Base-by-base conservation (phyloP, 2,888 invertebrate genomes). In the Antheraea assamensis region DNA sequence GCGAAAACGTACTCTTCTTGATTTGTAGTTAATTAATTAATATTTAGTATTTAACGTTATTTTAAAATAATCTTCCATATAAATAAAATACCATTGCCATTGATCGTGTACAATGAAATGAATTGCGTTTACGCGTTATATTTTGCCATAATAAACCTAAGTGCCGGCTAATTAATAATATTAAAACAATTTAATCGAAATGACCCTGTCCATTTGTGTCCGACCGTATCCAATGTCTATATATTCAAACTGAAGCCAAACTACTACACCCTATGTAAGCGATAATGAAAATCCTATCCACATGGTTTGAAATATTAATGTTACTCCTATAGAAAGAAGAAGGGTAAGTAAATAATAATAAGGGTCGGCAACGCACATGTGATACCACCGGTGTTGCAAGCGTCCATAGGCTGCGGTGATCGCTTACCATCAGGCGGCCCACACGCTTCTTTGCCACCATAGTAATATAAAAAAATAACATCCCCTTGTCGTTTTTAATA, bases 141-240 rank as follows among this genome's bases (percentile, higher is more conserved):
- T 83, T 85, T 88, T 91, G 92, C 91, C 92, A 92, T 92, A 90
- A 87, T 91, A 89, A 71, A 85, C 83, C 78, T 88, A 86, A 85
- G 80, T 81, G 81, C 84, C 79, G 81, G 79, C 78, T 85, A 74
- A 72, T 73, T 71, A 64, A 66, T 42, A 66, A 64, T 64, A 74
- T 64, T 66, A 72, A n/a, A 42, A 64, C 31, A 58, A 72, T 70
- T 68, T 71, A 55, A 74, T 71, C 49, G 64, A 71, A 72, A 55
- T 64, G 66, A 72, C 71, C 72, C 77, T 78, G 58, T 13, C 13
- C 75, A 78, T 78, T 77, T n/a, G 24, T 71, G 35, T 76, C 73
- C 81, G 81, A 80, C 78, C 21, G 31, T 24, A 68, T 68, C 4
- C n/a, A 21, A 21, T n/a, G 31, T 66, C 19, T 31, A 30, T 66